Evolutionary conservation across 2,888 invertebrate species (phyloP), one percentile per base, ranked within the genome.

Genomic region (Encarsia formosa): DNA sequence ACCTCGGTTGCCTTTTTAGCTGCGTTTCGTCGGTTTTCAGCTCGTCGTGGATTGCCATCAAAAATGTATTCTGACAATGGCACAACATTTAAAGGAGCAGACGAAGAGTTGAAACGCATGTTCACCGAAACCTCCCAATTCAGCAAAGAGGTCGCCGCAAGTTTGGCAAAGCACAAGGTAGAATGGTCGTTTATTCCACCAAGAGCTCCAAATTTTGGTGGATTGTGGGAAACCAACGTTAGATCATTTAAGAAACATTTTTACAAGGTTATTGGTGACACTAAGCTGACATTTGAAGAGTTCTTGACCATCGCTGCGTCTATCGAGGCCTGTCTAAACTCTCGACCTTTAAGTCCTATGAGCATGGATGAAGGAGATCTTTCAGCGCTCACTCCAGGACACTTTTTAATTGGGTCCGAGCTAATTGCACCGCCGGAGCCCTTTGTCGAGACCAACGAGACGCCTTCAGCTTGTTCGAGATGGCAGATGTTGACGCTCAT

Each of bases 151-250:
- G 40, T 40, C 3, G 24, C 40, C 6, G 24, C 40, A 9, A 8
- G 5, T 4, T 26, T 40, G 11, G 40, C 26, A 13, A 4, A n/a
- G 9, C 11, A 32, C 8, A 9, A 9, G n/a, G 18, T 18, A 11
- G 32, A 20, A 2, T 35, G n/a, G 35, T 5, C 13, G 11, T 35
- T n/a, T 3, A 31, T 31, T 6, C 11, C 6, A 8, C 31, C 31
- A n/a, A 5, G 31, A 6, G 49, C 61, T 11, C 62, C 64, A 2
- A 59, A 65, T 42, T 62, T 61, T 48, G 62, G 65, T 2, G 64
- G 65, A 8, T 32, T 64, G 5, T 64, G 63, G 63, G 66, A 67
- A 43, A 56, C 61, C 2, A 59, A 56, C 5, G 59, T 66, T 5
- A 62, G 62, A 35, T 57, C 58, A 1, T 45, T 61, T 5, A 68